Conservation (phyloP, 2,888 invertebrate genomes). For the Drosophila nr. fundita region DNA sequence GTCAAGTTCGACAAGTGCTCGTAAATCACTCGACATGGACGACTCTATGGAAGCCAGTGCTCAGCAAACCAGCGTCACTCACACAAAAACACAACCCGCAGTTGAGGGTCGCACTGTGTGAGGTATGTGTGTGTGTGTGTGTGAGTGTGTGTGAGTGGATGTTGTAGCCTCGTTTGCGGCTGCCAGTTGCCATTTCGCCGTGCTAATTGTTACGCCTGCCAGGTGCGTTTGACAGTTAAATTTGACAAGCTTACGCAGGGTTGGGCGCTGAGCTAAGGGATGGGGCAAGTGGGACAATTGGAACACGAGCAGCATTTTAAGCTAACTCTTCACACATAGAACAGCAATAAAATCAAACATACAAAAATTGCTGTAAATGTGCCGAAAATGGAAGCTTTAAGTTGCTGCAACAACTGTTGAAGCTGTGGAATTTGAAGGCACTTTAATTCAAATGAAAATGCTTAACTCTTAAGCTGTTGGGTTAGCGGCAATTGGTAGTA, state of each 20-base stretch:
- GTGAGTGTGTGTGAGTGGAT: constrained; percentile 5
- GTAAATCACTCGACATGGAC: constrained; percentile 64
- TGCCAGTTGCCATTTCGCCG: constrained; percentile 60
- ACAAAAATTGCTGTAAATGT: constrained; percentile 6
- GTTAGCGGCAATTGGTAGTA: background rate
- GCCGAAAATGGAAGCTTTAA: constrained; percentile 16
- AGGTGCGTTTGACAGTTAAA: constrained; percentile 79
- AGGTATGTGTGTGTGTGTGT: constrained; percentile 6
- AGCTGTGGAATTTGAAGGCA: background rate
- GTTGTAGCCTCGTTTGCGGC: constrained; percentile 41
- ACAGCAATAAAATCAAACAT: constrained; percentile 13
- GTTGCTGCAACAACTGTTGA: background rate
- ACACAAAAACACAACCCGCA: constrained; percentile 7
- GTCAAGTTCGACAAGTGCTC: constrained; percentile 74
- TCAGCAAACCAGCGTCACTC: constrained; percentile 26
- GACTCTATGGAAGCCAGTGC: constrained; percentile 14
- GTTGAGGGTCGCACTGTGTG: constrained; percentile 3
- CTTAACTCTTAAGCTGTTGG: background rate
- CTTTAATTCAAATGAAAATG: background rate
- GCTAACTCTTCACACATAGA: constrained; percentile 23
- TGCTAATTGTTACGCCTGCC: constrained; percentile 78
- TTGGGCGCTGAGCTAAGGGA: background rate
- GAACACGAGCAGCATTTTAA: background rate
- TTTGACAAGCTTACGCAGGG: constrained; percentile 74
- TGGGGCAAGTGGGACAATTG: no score